Evolutionary conservation across 2,113 vertebrate species (phyloP).

Genomic region (Lates calcarifer): DNA sequence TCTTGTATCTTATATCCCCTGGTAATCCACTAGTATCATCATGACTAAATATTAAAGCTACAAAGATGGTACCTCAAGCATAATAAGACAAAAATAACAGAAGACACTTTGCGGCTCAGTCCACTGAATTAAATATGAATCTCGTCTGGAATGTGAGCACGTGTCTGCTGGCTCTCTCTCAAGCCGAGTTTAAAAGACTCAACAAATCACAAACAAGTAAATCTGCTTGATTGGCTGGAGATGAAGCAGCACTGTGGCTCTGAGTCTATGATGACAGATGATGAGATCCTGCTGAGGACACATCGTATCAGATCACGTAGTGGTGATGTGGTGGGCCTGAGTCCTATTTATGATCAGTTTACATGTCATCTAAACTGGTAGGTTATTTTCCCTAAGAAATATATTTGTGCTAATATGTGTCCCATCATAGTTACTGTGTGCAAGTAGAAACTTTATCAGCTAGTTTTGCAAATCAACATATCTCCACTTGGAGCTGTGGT

Average conservation of each 20-base stretch:
- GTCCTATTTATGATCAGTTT: neutral
- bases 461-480: too few relatives aligned
- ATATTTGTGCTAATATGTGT: too few relatives aligned
- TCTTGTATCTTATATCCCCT: neutral
- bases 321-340: neutral
- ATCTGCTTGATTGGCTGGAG: conserved; percentile 4
- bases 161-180: conserved; percentile 33
- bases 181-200: conserved; percentile 25
- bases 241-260: neutral
- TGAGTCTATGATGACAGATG: neutral
- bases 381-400: too few relatives aligned
- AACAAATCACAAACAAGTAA: conserved; percentile 43
- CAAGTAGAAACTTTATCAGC: too few relatives aligned
- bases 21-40: conserved; percentile 1
- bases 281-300: neutral
- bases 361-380: neutral
- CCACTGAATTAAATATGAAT: conserved; percentile 59
- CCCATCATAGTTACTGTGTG: too few relatives aligned
- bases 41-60: conserved; percentile 24
- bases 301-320: too few relatives aligned
- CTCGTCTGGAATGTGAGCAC: conserved; percentile 44
- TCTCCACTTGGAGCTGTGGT: too few relatives aligned
- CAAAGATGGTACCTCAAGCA: conserved; percentile 8
- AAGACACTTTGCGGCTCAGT: conserved; percentile 17
- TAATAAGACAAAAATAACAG: conserved; percentile 47